Percentiles rank a stretch among this genome's conserved stretches.
Conservation (phyloP, 2,113 vertebrate genomes). For the rat (Rattus norvegicus) region GRCr8 NC_086028.1:28836001-28836500, state of each 20-base stretch:
- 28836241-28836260: neutral
- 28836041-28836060: too few relatives aligned
- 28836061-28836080: too few relatives aligned
- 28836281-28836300: neutral
- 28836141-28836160: too few relatives aligned
- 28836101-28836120: too few relatives aligned
- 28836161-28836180: too few relatives aligned
- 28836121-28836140: too few relatives aligned
- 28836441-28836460: neutral
- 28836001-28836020: too few relatives aligned
- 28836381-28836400: neutral
- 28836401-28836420: neutral
- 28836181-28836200: too few relatives aligned
- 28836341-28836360: neutral
- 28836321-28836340: neutral
- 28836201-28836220: too few relatives aligned
- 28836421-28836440: neutral
- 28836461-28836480: neutral
- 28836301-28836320: neutral
- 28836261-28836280: neutral
- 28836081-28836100: too few relatives aligned
- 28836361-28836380: neutral
- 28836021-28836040: too few relatives aligned
- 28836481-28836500: neutral
- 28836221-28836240: too few relatives aligned